These are phyloP conservation scores for Neolamprologus modestus DNA, from an alignment of 2,113 vertebrate species.

Conservation along the genomic window DNA sequence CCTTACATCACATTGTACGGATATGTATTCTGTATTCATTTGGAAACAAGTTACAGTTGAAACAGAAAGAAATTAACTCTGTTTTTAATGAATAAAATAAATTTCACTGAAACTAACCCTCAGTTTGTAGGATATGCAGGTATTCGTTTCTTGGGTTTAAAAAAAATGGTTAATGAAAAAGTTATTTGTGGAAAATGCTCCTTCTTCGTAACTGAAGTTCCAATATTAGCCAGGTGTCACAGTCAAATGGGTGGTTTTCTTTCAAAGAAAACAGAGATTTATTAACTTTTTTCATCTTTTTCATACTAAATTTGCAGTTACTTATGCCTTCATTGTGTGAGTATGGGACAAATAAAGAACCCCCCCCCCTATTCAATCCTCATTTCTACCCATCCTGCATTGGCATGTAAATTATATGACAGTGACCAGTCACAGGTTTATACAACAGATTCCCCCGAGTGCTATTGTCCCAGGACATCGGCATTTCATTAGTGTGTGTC, in stretches of 20 bases:
- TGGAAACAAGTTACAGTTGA: neutral
- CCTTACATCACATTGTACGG: neutral
- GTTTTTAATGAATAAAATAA: neutral
- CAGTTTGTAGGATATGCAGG: neutral
- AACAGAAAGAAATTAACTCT: neutral
- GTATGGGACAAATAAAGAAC: neutral
- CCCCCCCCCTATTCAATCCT: neutral
- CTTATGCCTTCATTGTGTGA: neutral
- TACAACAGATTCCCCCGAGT: conserved; percentile 3
- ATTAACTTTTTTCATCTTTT: neutral
- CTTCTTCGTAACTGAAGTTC: neutral
- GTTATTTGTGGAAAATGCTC: neutral
- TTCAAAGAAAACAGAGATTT: neutral
- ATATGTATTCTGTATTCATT: neutral
- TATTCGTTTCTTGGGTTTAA: neutral
- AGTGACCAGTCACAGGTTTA: conserved; percentile 53
- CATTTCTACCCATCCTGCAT: conserved; percentile 10
- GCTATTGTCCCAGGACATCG: conserved; percentile 15
- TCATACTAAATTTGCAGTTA: neutral
- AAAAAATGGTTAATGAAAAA: neutral
- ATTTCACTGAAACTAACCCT: neutral
- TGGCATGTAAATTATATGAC: conserved; percentile 38
- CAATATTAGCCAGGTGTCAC: neutral
- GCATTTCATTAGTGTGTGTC: conserved; percentile 44
- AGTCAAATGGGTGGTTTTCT: neutral